phyloP scores from a whole-genome alignment of 2,113 vertebrate species.

The Narcine bancroftii region DNA sequence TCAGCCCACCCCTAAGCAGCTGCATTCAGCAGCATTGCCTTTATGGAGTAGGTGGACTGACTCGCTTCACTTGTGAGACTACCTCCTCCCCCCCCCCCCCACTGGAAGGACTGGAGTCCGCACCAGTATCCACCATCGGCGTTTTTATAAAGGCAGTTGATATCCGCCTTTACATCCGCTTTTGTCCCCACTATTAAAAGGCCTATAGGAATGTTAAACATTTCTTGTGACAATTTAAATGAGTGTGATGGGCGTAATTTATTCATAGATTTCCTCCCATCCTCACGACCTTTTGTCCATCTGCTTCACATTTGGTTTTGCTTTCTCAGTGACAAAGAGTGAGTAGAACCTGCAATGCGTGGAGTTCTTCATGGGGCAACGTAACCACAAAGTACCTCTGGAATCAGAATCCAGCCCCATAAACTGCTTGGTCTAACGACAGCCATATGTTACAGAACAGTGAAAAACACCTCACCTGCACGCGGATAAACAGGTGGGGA shows the following conservation, averaged over 20 bases:
- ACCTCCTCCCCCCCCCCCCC: too few relatives aligned
- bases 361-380: background rate
- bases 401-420: slow-evolving; percentile 11
- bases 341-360: slow-evolving; percentile 9
- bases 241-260: background rate
- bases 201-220: slow-evolving; percentile 2
- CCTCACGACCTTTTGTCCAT: background rate
- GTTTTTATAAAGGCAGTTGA: too few relatives aligned
- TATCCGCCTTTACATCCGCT: too few relatives aligned
- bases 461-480: slow-evolving; percentile 2
- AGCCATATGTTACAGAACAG: slow-evolving; percentile 27
- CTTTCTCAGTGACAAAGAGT: slow-evolving; percentile 22
- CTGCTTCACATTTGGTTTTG: slow-evolving; percentile 33
- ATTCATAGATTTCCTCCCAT: slow-evolving; percentile 6
- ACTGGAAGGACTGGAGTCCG: too few relatives aligned
- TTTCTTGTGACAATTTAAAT: slow-evolving; percentile 15
- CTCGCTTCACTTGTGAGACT: too few relatives aligned
- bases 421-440: background rate
- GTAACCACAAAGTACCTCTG: slow-evolving; percentile 31
- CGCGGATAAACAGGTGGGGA: background rate
- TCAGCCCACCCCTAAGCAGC: too few relatives aligned
- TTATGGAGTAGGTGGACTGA: too few relatives aligned
- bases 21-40: too few relatives aligned
- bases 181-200: too few relatives aligned
- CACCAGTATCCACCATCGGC: too few relatives aligned